phyloP scores from a whole-genome alignment of 2,113 vertebrate genomes.

The Ailuropoda melanoleuca region DNA sequence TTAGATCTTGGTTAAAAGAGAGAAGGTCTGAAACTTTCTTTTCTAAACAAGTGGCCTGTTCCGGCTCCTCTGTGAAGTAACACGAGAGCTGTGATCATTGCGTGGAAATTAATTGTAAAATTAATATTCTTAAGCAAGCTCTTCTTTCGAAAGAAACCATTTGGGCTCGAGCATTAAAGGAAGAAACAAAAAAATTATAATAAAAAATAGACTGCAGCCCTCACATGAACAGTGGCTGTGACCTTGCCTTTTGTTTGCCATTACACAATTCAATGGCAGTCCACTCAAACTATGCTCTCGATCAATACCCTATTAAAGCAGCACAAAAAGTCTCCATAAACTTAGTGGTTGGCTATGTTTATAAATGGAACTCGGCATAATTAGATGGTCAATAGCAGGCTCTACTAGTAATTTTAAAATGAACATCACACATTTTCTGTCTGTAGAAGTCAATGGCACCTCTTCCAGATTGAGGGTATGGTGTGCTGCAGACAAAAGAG shows the following conservation, averaged over 20 bases:
- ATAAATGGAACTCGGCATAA: conserved; percentile 95
- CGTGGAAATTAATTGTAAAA: conserved; percentile 79
- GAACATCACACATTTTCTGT: conserved; percentile 85
- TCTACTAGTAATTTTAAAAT: conserved; percentile 89
- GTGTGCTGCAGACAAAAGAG: conserved; percentile 69
- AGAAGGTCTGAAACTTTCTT: neutral
- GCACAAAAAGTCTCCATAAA: conserved; percentile 95
- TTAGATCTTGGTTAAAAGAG: neutral
- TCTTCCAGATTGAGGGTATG: conserved; percentile 57
- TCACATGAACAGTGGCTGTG: conserved; percentile 83
- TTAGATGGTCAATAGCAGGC: conserved; percentile 91
- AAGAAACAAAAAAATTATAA: conserved; percentile 81
- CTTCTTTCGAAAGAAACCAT: conserved; percentile 69
- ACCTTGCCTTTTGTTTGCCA: conserved; percentile 96
- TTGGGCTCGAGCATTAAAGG: conserved; percentile 73
- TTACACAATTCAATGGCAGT: conserved; percentile 97
- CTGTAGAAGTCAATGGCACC: conserved; percentile 71
- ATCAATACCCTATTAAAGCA: conserved; percentile 99
- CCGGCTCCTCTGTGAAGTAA: conserved; percentile 70
- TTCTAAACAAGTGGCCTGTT: neutral
- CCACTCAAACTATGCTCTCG: conserved; percentile 96
- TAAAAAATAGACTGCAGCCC: conserved; percentile 84
- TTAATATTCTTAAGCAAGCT: conserved; percentile 73
- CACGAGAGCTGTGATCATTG: conserved; percentile 54
- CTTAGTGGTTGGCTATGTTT: conserved; percentile 93